Percentiles rank a stretch among this genome's conserved stretches.
Evolutionary conservation across 2,888 invertebrate genomes (phyloP).

Genomic region (Rotaria socialis): DNA sequence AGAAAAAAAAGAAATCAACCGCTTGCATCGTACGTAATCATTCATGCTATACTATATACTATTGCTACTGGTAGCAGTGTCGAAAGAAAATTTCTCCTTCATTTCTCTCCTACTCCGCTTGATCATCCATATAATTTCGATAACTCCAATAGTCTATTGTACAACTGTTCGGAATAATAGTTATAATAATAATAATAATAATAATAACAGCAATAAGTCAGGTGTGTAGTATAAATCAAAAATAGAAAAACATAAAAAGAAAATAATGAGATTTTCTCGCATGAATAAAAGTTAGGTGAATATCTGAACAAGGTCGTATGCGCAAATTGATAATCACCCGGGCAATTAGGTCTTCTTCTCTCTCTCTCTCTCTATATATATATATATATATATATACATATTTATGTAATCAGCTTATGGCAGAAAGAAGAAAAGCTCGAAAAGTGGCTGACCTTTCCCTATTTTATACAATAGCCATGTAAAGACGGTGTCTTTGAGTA

Average conservation of each 20-base stretch:
- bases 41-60: background rate
- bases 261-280: background rate
- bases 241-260: background rate
- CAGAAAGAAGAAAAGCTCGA: background rate
- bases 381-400: background rate
- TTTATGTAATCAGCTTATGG: background rate
- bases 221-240: background rate
- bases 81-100: constrained; percentile 10
- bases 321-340: background rate
- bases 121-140: constrained; percentile 23
- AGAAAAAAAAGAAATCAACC: background rate
- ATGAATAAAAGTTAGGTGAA: background rate
- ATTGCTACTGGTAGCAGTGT: constrained; percentile 12
- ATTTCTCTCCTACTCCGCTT: constrained; percentile 26
- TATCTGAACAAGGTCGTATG: background rate
- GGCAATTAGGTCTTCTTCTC: background rate
- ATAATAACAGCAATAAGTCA: background rate
- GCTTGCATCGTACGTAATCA: constrained; percentile 11
- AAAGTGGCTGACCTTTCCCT: background rate
- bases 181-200: background rate
- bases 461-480: background rate
- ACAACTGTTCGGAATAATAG: background rate
- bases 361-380: too few relatives aligned
- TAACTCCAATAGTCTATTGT: background rate
- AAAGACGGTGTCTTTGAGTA: background rate